Percentiles rank a stretch among this genome's conserved stretches.
phyloP scores from a whole-genome alignment of 2,113 vertebrate genomes.

The Eulacestoma nigropectus region DNA sequence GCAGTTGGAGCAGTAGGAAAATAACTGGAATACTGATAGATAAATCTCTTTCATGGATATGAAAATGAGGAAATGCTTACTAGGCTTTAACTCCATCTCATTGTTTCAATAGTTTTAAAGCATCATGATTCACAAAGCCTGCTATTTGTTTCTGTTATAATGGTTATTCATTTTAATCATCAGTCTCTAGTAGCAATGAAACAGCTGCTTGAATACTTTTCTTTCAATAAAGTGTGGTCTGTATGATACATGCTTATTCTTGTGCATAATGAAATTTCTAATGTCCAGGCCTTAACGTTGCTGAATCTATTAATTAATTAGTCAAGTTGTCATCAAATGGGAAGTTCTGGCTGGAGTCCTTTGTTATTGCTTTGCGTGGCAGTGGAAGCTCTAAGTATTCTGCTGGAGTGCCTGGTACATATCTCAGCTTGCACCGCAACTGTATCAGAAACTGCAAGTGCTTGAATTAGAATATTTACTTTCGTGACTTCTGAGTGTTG shows the following conservation, averaged over 20 bases:
- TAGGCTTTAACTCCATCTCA: neutral
- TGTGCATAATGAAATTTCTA: neutral
- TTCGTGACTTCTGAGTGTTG: neutral
- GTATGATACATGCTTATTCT: neutral
- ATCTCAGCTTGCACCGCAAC: neutral
- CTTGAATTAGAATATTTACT: neutral
- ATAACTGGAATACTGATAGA: neutral
- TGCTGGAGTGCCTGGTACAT: neutral
- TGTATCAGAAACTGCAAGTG: neutral
- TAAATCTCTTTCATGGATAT: neutral
- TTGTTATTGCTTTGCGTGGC: neutral
- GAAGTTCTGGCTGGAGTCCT: neutral
- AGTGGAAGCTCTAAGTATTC: neutral
- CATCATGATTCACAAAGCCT: neutral
- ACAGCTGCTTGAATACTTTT: neutral
- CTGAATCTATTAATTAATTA: neutral
- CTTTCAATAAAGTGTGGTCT: neutral
- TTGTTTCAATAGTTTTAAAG: neutral
- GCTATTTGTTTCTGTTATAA: neutral
- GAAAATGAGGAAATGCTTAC: neutral
- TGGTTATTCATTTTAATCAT: neutral
- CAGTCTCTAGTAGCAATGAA: neutral
- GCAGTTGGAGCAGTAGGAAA: neutral
- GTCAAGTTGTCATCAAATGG: neutral
- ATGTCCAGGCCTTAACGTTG: neutral